These are phyloP conservation scores for Oryctolagus cuniculus DNA, from an alignment of 2,113 vertebrate species.

Conservation along the genomic window mOryCun1.1 NC_091441.1:66444001-66444500, in stretches of 20 bases:
- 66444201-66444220: neutral
- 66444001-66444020: neutral
- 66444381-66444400: neutral
- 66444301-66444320: neutral
- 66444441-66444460: neutral
- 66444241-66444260: neutral
- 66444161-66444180: neutral
- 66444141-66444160: neutral
- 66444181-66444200: neutral
- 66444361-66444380: neutral
- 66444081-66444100: neutral
- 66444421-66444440: neutral
- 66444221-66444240: neutral
- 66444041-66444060: neutral
- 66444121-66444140: neutral
- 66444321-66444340: neutral
- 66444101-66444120: conserved; percentile 2
- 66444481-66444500: neutral
- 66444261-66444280: neutral
- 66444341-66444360: neutral
- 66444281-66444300: neutral
- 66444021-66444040: neutral
- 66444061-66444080: neutral
- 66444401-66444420: neutral
- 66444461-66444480: neutral